Conservation (phyloP, 2,113 vertebrate genomes). For the Daboia siamensis region DNA sequence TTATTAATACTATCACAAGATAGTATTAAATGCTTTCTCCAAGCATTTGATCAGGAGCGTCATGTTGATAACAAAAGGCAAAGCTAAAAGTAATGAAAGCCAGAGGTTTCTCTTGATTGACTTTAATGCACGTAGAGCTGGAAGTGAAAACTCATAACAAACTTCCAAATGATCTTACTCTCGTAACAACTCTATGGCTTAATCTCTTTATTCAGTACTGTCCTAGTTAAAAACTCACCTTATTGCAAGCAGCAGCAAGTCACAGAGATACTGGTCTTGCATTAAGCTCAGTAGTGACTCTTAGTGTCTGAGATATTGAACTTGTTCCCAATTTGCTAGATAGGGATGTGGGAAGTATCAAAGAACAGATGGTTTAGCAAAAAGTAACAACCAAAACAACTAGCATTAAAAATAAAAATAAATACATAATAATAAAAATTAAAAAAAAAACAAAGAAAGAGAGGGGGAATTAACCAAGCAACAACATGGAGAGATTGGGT, state of each 20-base stretch:
- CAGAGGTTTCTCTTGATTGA: fast-evolving
- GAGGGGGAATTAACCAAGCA: neutral
- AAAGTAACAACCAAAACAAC: slow-evolving; percentile 36
- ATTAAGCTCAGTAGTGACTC: neutral
- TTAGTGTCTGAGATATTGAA: slow-evolving; percentile 12
- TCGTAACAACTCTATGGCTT: neutral
- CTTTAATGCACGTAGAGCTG: fast-evolving
- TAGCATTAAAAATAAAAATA: neutral
- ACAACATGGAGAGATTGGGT: slow-evolving; percentile 14
- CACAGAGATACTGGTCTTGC: neutral
- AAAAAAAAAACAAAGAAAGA: neutral
- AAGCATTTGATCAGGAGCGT: neutral
- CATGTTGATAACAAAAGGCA: neutral
- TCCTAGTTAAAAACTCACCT: neutral
- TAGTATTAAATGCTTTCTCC: neutral
- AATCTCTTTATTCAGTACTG: slow-evolving; percentile 6
- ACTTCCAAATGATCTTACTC: neutral
- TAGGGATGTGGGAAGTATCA: neutral
- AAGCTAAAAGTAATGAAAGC: neutral
- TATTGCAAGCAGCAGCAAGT: neutral
- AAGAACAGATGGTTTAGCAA: slow-evolving; percentile 4
- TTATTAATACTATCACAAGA: neutral
- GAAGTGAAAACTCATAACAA: slow-evolving; percentile 9
- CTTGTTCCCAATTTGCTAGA: neutral
- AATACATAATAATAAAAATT: no score